Evolutionary conservation across 2,113 vertebrate genomes (phyloP), one percentile per base, ranked within the genome.

Genomic region (Melanotaenia duboulayi): DNA sequence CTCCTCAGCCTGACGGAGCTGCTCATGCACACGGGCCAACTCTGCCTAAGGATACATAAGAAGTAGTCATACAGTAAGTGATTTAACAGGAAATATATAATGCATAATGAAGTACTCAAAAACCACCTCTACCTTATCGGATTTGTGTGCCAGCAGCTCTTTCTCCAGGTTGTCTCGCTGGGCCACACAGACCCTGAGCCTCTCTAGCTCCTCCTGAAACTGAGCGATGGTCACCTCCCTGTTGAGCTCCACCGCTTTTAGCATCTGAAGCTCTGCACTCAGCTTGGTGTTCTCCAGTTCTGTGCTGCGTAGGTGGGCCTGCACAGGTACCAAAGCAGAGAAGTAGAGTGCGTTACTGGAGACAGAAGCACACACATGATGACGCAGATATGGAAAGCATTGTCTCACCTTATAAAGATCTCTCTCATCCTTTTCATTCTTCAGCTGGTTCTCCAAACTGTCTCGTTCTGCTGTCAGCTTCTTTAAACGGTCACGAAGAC

Each of bases 211-310:
- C 84, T 99, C 97, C 90, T 97, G 98, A 82, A 96, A 97, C 92
- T 96, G 96, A 9, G 93, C 90, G 42, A 99, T 96, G 91, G 96
- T 94, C 75, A 93, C 96, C 90, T 99, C 97, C 88, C 96, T 95
- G 86, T 95, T 97, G 84, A 95, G 94, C 95, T 97, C 96, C 91
- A 96, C 94, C 22, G 95, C 97, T 90, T 98, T 98, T 87, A 98
- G 89, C 92, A 93, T 96, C 92, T 99, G 96, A 68, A 99, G 94
- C 90, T 99, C 97, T 48, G 96, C 96, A 58, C 95, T 93, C 81
- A 98, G 94, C 89, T 97, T 98, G 35, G 95, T 97, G 92, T 97
- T 99, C 91, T 98, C 97, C 90, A 98, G 95, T 91, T 99, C 97
- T 13, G 96, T 97, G 89, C 97, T 98, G 87, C 98, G 97, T 92